These are phyloP conservation scores for Menidia beryllina DNA, from an alignment of 2,113 vertebrate genomes.

Conservation along the genomic window DNA sequence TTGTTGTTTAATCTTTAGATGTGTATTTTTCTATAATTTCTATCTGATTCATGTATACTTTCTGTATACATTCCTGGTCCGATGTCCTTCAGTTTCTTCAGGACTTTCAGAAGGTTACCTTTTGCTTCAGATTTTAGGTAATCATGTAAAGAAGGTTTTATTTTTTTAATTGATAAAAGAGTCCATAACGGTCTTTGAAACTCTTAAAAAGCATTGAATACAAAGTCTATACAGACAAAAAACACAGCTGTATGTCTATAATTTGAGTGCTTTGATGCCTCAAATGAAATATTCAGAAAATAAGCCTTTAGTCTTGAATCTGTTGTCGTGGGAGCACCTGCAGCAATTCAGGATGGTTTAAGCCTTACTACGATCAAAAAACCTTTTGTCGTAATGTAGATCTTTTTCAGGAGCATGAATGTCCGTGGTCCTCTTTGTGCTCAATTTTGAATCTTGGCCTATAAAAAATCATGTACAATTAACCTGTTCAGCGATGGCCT, in stretches of 20 bases:
- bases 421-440: constrained; percentile 51
- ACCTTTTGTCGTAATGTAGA: constrained; percentile 28
- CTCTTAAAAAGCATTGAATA: not conserved
- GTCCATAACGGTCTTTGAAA: not conserved
- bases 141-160: too few relatives aligned
- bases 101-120: not conserved
- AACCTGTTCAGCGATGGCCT: constrained; percentile 73
- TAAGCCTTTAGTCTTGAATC: constrained; percentile 31
- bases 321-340: constrained; percentile 57
- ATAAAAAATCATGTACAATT: constrained; percentile 70
- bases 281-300: constrained; percentile 46
- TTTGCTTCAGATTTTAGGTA: too few relatives aligned
- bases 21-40: not conserved
- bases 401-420: constrained; percentile 33
- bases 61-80: not conserved
- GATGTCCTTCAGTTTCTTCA: not conserved
- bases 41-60: not conserved
- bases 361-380: constrained; percentile 46
- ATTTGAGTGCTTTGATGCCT: constrained; percentile 14
- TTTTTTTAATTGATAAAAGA: not conserved
- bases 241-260: constrained; percentile 1
- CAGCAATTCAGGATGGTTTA: constrained; percentile 39
- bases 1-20: not conserved
- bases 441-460: constrained; percentile 41
- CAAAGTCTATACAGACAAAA: not conserved